Base-by-base conservation (phyloP, 1,140 invertebrate species). In the Drosophila pallidifrons region DNA sequence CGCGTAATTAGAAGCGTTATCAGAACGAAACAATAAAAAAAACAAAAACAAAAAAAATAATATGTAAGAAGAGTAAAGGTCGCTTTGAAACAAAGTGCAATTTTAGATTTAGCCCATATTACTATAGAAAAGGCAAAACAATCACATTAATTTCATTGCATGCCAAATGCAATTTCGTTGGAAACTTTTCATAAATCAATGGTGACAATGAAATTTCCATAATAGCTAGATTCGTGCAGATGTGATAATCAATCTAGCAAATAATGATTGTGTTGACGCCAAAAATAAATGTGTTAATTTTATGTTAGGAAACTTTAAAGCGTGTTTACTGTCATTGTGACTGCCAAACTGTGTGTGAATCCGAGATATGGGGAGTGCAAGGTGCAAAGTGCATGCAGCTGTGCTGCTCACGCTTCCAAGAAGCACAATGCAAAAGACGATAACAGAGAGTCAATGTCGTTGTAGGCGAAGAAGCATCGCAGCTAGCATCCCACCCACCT, bases 391-490 rank as follows among this genome's bases (percentile, higher is more conserved):
- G 64, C 64, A 59, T 32, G 30, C 30, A 6, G 30, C 38, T n/a
- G 11, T 11, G 8, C 38, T n/a, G 11, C 41, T 43, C 41, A 43
- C 41, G 13, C 41, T 43, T 43, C 3, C 69, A 68, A 46, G 28
- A 67, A 73, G 58, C n/a, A 32, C 32, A 71, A 57, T 25, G 38
- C 7, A 4, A 63, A 15, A 25, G 47, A 13, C 13, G 64, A 8
- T 38, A 64, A 15, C 45, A 54, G 57, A 77, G 81, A 79, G 78
- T 81, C 82, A 86, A 75, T 79, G 79, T 69, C 71, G 78, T 38
- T 57, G 8, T 43, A 58, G 32, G 55, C 15, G 69, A 54, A 47
- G 64, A 35, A 70, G 51, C 41, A 54, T 46, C 38, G 3, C 20
- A 25, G 20, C 8, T 41, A 5, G 20, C 20, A 25, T 25, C 20